Evolutionary conservation across 2,888 invertebrate genomes (phyloP).

Genomic region (Ctenicera cuprea): DNA sequence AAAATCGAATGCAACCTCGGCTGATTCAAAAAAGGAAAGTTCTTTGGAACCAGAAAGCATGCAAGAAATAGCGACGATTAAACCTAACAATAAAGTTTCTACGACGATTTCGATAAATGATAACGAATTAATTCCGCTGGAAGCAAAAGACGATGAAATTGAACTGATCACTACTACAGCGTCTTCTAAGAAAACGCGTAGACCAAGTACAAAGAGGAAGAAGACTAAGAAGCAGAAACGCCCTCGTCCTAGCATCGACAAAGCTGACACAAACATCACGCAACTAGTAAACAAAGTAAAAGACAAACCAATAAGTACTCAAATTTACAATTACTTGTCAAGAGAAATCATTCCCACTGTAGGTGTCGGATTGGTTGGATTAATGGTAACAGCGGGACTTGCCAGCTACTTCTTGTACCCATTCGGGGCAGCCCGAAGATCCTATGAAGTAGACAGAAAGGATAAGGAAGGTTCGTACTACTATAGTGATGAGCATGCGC

Average conservation of each 20-base stretch:
- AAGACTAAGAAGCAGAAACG: conserved; percentile 79
- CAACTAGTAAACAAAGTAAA: conserved; percentile 64
- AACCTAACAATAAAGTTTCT: conserved; percentile 6
- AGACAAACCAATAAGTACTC: conserved; percentile 81
- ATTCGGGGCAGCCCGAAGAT: conserved; percentile 80
- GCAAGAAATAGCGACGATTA: conserved; percentile 23
- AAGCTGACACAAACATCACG: conserved; percentile 68
- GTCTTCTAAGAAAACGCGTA: conserved; percentile 60
- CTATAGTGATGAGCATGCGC: conserved; percentile 81
- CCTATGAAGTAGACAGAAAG: conserved; percentile 79
- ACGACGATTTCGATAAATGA: conserved; percentile 43
- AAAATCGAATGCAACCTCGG: conserved; percentile 73
- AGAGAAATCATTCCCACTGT: conserved; percentile 89
- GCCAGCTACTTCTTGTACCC: conserved; percentile 87
- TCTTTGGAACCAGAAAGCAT: neutral
- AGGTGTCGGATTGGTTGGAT: conserved; percentile 84
- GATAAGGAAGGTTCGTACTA: conserved; percentile 77
- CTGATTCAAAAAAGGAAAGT: conserved; percentile 33
- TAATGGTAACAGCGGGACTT: conserved; percentile 83
- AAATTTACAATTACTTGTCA: conserved; percentile 85
- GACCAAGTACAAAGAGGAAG: conserved; percentile 74
- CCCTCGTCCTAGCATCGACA: conserved; percentile 75
- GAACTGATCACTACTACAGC: conserved; percentile 62
- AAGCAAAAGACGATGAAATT: conserved; percentile 69
- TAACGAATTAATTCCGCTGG: conserved; percentile 50